Base-by-base conservation (phyloP, 2,797 vertebrate species). In the Aplochiton taeniatus region DNA sequence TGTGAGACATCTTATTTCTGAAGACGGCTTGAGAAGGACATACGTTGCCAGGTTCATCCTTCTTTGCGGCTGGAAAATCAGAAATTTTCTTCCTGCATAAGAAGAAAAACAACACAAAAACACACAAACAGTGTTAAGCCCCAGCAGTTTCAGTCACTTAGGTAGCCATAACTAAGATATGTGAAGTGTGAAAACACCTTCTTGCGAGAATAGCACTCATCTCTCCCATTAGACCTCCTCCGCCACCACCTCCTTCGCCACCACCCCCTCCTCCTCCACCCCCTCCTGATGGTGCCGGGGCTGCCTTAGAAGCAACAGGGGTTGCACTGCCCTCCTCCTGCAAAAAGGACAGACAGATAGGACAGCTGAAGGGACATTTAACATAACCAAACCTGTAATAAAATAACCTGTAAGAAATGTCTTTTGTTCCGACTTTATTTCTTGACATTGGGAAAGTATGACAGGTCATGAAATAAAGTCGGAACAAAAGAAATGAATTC, bases 171-270 rank as follows among this genome's bases (percentile, higher is more conserved):
- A 31, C 31, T 31, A 20, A 57, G 8, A 18, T 8, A 8, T 13
- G 12, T n/a, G 49, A 60, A 19, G 16, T 8, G 46, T 14, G 62
- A 71, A n/a, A 69, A 88, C 77, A 93, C 95, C 95, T 90, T 54
- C 93, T 87, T 42, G 95, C 95, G 43, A 96, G 83, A 79, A 95
- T 94, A 61, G 94, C 93, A 0, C 91, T 95, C 95, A 96, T 96
- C 79, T 96, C 95, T 67, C 94, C 93, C 95, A 96, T 95, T 11
- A 96, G 80, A 0, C 93, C 93, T 1, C 91, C 91, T 0, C 63
- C 82, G 0, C 89, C 90, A 0, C 90, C 91, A 5, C 92, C 86
- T 0, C 84, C 83, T 1, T 81, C 81, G 0, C 84, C 73, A 0
- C 87, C 85, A 0, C 86, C 83, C 0, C 86, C 82, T 0, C 76